Conservation (phyloP, 2,888 invertebrate genomes). For the Hirtodrosophila alboralis region DNA sequence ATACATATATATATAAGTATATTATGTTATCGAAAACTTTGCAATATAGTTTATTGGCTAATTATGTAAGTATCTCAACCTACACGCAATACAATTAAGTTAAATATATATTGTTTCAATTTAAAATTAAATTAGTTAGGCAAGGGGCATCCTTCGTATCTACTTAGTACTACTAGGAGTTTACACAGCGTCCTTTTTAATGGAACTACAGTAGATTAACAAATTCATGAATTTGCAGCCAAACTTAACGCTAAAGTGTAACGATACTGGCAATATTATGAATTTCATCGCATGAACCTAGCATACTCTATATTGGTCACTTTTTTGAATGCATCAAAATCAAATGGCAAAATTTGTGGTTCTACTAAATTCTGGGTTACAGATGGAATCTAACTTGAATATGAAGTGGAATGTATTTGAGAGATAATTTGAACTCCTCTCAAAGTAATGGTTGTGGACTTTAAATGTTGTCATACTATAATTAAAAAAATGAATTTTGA, state of each 20-base stretch:
- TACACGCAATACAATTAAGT: not conserved
- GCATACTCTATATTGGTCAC: too few species aligned
- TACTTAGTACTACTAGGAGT: not conserved
- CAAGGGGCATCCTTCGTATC: too few species aligned
- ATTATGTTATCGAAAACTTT: not conserved
- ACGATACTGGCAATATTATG: too few species aligned
- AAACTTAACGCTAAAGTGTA: constrained; percentile 17
- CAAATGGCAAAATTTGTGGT: not conserved
- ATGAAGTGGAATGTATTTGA: constrained; percentile 25
- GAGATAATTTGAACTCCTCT: constrained; percentile 1
- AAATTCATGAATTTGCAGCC: constrained; percentile 3
- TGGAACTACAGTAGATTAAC: too few species aligned
- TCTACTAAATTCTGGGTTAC: not conserved
- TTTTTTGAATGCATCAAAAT: not conserved
- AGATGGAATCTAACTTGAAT: not conserved
- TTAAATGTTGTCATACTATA: too few species aligned
- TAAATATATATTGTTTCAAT: too few species aligned
- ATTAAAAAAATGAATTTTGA: constrained; percentile 13
- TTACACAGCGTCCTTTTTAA: too few species aligned
- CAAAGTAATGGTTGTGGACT: constrained; percentile 1
- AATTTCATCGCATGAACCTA: too few species aligned
- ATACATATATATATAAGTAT: too few species aligned
- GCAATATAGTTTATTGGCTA: not conserved
- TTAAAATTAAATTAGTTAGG: too few species aligned
- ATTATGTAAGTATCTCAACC: constrained; percentile 6